Base-by-base conservation (phyloP, 2,888 invertebrate species). In the Tolmerus cingulatus region DNA sequence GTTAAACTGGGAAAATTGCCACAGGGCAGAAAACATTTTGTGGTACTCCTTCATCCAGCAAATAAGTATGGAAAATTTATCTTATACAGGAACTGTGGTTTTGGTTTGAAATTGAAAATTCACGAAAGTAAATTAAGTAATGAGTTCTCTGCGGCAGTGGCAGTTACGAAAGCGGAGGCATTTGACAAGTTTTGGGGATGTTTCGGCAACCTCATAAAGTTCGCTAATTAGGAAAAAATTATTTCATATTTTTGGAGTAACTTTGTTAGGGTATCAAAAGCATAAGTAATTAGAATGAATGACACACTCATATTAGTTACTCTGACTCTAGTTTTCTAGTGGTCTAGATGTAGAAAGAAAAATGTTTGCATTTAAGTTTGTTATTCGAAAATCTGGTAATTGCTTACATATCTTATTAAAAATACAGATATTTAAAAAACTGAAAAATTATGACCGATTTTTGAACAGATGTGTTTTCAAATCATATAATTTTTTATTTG, bases 21-120 rank as follows among this genome's bases (percentile, higher is more conserved):
- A 37, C 14, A 37, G 76, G 76, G 37, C 76, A 76, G 76, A n/a
- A 34, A 37, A 37, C 27, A 76, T 76, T 76, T 76, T 76, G 51
- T 7, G n/a, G 76, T 66, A 76, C 76, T 76, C 76, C 76, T 76
- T 76, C 76, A 76, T 37, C 76, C 76, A 76, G 76, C 12, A 76
- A 76, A 76, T 76, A 76, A 76, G 37, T 76, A 34, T 76, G 37
- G 76, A 34, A 76, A 76, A 76, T 76, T 30, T 76, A 76, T 76
- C 76, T 34, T 76, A 40, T 66, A 66, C 76, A 76, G 34, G 76
- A 76, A 76, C 76, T 76, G 37, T 40, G 76, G 76, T 40, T 76
- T 76, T 37, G 76, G 40, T 76, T 76, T 76, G 37, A 76, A 76
- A 37, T 76, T 76, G 34, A 40, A 37, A 76, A 76, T 76, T 76